Evolutionary conservation across 2,113 vertebrate genomes (phyloP).

Genomic region (Istiophorus platypterus): DNA sequence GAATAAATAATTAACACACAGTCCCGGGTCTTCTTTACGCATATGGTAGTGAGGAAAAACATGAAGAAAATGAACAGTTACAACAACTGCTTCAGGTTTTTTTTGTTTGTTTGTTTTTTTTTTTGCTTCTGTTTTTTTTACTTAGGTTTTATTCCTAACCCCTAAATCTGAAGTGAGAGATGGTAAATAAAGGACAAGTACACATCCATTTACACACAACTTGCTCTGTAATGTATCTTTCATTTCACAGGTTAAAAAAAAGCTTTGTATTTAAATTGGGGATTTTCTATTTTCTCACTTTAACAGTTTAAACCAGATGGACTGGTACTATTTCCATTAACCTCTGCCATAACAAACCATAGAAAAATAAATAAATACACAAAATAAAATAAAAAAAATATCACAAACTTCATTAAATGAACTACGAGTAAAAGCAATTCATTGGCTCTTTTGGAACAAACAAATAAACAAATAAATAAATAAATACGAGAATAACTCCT

Average conservation of each 20-base stretch:
- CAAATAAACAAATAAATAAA: neutral
- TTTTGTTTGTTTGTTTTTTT: too few species aligned
- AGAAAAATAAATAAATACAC: neutral
- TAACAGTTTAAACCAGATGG: slow-evolving; percentile 3
- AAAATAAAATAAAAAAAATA: neutral
- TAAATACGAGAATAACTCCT: neutral
- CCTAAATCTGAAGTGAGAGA: neutral
- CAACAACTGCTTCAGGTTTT: neutral
- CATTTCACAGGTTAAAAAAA: slow-evolving; percentile 63
- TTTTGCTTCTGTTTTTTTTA: too few species aligned
- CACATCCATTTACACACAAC: slow-evolving; percentile 74
- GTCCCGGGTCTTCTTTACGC: slow-evolving; percentile 71
- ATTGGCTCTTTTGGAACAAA: neutral
- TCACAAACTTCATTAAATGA: neutral
- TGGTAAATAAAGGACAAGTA: slow-evolving; percentile 36
- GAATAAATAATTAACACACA: slow-evolving; percentile 94
- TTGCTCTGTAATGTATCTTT: slow-evolving; percentile 22
- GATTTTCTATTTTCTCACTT: slow-evolving; percentile 12
- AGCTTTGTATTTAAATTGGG: slow-evolving; percentile 78
- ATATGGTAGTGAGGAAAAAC: slow-evolving; percentile 68
- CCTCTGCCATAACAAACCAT: neutral
- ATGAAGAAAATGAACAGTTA: slow-evolving; percentile 25
- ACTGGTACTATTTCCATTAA: neutral
- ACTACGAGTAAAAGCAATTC: neutral
- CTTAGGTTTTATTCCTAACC: slow-evolving; percentile 4